Evolutionary conservation across 2,797 vertebrate genomes (phyloP).

Genomic region (Tauraco hartlaubi): DNA sequence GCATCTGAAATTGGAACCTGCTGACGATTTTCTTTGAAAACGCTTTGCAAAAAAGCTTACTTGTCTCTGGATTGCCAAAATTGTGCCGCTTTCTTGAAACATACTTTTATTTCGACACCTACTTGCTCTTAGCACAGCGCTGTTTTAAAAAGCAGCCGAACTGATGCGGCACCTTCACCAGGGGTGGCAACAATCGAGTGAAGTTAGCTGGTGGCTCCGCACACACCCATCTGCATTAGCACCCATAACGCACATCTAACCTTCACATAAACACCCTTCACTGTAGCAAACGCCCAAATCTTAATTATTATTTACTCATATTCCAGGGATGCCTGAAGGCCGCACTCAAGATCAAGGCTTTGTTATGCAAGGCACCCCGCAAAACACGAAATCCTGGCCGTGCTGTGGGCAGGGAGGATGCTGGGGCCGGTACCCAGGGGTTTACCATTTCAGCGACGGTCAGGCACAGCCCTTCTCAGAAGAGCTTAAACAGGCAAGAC

Average conservation of each 20-base stretch:
- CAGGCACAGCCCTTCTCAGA: neutral
- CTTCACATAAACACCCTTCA: neutral
- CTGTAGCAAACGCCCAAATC: constrained; percentile 29
- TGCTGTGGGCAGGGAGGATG: neutral
- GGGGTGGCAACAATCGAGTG: neutral
- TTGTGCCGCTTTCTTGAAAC: neutral
- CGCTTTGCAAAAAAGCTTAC: neutral
- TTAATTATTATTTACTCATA: constrained; percentile 54
- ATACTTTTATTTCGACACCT: constrained; percentile 31
- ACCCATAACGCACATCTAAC: neutral
- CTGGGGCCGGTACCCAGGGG: neutral
- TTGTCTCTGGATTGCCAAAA: constrained; percentile 16
- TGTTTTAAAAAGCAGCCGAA: neutral
- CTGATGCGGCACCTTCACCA: neutral
- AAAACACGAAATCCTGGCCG: constrained; percentile 12
- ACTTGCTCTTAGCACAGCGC: neutral
- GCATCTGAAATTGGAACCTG: neutral
- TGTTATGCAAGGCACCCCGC: constrained; percentile 16
- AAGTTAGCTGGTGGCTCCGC: neutral
- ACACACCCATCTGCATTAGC: neutral
- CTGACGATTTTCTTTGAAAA: neutral
- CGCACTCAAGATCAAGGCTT: constrained; percentile 12
- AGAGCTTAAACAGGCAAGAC: neutral
- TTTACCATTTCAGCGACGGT: neutral
- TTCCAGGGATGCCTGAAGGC: neutral